Conservation (phyloP, 2,113 vertebrate species). For the Glareola pratincola region DNA sequence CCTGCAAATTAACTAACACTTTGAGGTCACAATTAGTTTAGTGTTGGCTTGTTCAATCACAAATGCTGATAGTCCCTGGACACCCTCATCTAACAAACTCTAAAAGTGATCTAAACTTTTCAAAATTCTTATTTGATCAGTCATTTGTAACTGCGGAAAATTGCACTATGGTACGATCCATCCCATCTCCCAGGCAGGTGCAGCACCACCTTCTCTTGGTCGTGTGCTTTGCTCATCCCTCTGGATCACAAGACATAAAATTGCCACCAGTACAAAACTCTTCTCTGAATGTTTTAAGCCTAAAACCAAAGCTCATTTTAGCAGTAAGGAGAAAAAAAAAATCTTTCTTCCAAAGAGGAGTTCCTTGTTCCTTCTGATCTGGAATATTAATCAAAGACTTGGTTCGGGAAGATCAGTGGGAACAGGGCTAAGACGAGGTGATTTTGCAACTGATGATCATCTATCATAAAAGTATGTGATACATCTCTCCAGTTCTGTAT, state of each 20-base stretch:
- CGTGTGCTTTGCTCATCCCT: neutral
- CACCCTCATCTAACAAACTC: rapidly evolving
- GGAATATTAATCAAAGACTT: neutral
- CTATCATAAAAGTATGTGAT: neutral
- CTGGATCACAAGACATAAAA: neutral
- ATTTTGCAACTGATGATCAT: neutral
- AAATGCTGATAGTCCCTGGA: neutral
- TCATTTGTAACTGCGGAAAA: neutral
- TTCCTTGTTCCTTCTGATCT: neutral
- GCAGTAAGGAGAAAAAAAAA: neutral
- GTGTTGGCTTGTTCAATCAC: neutral
- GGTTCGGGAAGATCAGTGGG: neutral
- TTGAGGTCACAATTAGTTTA: neutral
- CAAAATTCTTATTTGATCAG: neutral
- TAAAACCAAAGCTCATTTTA: neutral
- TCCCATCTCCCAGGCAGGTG: neutral
- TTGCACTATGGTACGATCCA: neutral
- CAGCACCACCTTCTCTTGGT: neutral
- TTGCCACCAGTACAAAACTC: neutral
- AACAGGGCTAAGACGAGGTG: neutral
- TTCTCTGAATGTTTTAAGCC: neutral
- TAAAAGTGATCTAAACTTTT: neutral
- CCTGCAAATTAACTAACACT: neutral
- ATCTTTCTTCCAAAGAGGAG: neutral
- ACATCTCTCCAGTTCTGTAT: neutral